Evolutionary conservation across 2,888 invertebrate genomes (phyloP), one percentile per base, ranked within the genome.

Genomic region (Apocheima hispidaria): DNA sequence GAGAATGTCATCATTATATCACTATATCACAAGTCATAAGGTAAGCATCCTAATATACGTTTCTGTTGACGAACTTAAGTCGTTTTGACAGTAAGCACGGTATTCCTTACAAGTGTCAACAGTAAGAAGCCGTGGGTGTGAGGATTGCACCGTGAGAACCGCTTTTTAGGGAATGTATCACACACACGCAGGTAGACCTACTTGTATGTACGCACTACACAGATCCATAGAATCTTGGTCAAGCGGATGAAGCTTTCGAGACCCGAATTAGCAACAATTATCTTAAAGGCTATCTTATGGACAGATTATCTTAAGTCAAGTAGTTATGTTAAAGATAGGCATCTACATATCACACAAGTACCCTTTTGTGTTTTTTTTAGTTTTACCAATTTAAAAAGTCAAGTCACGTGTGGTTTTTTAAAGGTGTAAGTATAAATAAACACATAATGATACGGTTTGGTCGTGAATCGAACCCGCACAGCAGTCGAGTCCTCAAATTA

Each of bases 391-490:
- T 35, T 35, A n/a, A 36, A 7, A 7, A 16, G 9, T 14, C 36
- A 36, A 20, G 49, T 49, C 21, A 14, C 41, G n/a, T 20, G 41
- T 28, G 41, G 7, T 23, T 50, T 35, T 16, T 36, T 49, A 48
- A 49, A 48, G 40, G 50, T 54, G 50, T 52, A 26, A 9, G 53
- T 18, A 36, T 38, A 48, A 28, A 71, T 83, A 86, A 85, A 83
- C 71, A 78, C 78, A 76, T 88, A 86, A 88, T 88, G 73, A 83
- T 78, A 81, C 60, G 61, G 74, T 52, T n/a, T 65, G 77, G 78
- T 75, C 60, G n/a, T n/a, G n/a, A n/a, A n/a, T 70, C 75, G 74
- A 81, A 75, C 73, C 74, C 64, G 70, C 59, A 65, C 36, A 1
- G 62, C 53, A 49, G 43, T 49, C 41, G 46, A 54, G 70, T 69